Percentiles rank a stretch among this genome's conserved stretches.
phyloP scores from a whole-genome alignment of 2,888 invertebrate genomes.

The Drosophila longiperda region DNA sequence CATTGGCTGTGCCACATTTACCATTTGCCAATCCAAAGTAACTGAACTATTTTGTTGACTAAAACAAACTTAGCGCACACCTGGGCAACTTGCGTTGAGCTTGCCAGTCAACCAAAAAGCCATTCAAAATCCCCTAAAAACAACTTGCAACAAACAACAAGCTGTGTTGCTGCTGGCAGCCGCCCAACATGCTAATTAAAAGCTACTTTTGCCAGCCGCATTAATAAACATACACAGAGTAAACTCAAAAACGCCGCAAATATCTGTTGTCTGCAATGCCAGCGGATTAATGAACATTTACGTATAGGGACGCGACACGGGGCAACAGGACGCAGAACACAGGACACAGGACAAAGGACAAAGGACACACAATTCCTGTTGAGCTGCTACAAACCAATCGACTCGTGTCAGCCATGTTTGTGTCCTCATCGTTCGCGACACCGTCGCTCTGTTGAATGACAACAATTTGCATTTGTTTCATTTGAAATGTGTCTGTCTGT shows the following conservation, averaged over 20 bases:
- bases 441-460: constrained; percentile 55
- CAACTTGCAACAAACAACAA: constrained; percentile 60
- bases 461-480: constrained; percentile 78
- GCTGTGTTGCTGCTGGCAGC: constrained; percentile 63
- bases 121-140: constrained; percentile 62
- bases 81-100: constrained; percentile 14
- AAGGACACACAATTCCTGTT: constrained; percentile 25
- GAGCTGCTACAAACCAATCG: constrained; percentile 50
- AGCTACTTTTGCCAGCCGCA: constrained; percentile 77
- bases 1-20: constrained; percentile 11
- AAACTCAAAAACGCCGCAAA: constrained; percentile 44
- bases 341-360: constrained; percentile 2
- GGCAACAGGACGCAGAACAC: constrained; percentile 1
- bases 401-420: constrained; percentile 34
- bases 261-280: constrained; percentile 54
- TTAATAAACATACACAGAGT: constrained; percentile 64
- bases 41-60: neutral
- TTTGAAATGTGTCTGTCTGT: constrained; percentile 38
- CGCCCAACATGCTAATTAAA: constrained; percentile 78
- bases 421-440: constrained; percentile 19
- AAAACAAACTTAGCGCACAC: constrained; percentile 24
- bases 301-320: constrained; percentile 27
- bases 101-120: constrained; percentile 68
- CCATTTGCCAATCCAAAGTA: neutral
- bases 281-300: constrained; percentile 63